Evolutionary conservation across 2,888 invertebrate species (phyloP).

Genomic region (Drosophila planitibia): DNA sequence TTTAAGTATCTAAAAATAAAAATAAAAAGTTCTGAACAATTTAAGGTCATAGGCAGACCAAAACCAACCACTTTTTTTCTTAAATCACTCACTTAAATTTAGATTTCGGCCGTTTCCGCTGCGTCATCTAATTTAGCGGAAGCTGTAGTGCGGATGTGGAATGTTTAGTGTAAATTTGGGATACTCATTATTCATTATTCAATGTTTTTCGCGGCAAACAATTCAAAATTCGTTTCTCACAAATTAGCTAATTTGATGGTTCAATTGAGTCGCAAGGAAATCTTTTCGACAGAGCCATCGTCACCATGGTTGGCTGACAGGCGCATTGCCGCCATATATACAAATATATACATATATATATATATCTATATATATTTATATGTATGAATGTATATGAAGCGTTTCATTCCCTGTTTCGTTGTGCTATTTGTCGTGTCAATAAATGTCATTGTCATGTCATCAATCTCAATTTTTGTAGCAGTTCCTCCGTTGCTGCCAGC

Average conservation of each 20-base stretch:
- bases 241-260: slow-evolving; percentile 58
- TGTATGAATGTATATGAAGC: neutral
- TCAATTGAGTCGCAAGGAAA: slow-evolving; percentile 33
- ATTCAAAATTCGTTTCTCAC: slow-evolving; percentile 66
- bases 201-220: slow-evolving; percentile 33
- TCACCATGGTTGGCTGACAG: slow-evolving; percentile 22
- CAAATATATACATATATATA: neutral
- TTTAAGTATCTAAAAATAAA: neutral
- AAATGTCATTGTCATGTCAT: slow-evolving; percentile 75
- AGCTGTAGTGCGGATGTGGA: neutral
- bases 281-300: slow-evolving; percentile 13
- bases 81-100: neutral
- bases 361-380: neutral
- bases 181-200: slow-evolving; percentile 70
- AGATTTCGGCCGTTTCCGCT: neutral
- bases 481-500: neutral
- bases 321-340: neutral
- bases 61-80: neutral
- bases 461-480: slow-evolving; percentile 73
- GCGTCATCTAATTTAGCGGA: neutral
- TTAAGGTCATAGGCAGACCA: neutral
- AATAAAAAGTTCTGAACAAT: neutral
- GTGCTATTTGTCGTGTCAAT: slow-evolving; percentile 26
- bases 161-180: slow-evolving; percentile 81
- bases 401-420: slow-evolving; percentile 4